Evolutionary conservation across 1,140 invertebrate genomes (phyloP), one percentile per base, ranked within the genome.

Genomic region (Caenorhabditis briggsae): DNA sequence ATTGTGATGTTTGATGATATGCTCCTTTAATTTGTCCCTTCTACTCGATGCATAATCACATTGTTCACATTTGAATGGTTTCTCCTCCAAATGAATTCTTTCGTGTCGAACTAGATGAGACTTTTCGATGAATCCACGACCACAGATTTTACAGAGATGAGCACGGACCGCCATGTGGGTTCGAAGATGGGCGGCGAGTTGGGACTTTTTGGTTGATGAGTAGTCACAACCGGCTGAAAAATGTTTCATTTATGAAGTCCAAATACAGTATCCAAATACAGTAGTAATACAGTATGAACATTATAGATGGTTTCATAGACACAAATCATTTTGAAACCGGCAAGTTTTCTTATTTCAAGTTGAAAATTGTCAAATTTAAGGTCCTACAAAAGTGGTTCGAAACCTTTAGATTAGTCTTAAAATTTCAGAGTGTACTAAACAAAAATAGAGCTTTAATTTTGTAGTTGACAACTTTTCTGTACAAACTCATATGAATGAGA

Each of bases 1-100:
- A 50, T 88, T 92, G 90, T 95, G 95, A 92, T 95, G 95, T 88
- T 95, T 94, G 23, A 93, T 92, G 83, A 94, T 93, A 90, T 95
- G 95, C 89, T 95, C 95, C 78, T 95, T 95, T 9, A 95, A 90
- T 91, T 95, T 95, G 91, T 95, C 95, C 58, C 94, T 91, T 64
- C 95, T 92, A 2, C 94, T 94, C 88, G 94, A 95, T 3, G 94
- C 93, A 90, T 95, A 95, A 87, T 95, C 94, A 92, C 95, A 95
- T 85, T 94, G 93, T 16, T 92, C 85, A 91, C 94, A 94, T 74
- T 92, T 92, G 89, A 92, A 93, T 43, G 92, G 90, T 55, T 90
- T 90, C 41, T 90, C 89, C 61, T 88, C 82, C 20, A 94, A 91
- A 92, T 95, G 95, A 74, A 95, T 95, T 50, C 94, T 92, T 89